Evolutionary conservation across 1,140 invertebrate genomes (phyloP), one percentile per base, ranked within the genome.

Genomic region (Pissodes strobi): DNA sequence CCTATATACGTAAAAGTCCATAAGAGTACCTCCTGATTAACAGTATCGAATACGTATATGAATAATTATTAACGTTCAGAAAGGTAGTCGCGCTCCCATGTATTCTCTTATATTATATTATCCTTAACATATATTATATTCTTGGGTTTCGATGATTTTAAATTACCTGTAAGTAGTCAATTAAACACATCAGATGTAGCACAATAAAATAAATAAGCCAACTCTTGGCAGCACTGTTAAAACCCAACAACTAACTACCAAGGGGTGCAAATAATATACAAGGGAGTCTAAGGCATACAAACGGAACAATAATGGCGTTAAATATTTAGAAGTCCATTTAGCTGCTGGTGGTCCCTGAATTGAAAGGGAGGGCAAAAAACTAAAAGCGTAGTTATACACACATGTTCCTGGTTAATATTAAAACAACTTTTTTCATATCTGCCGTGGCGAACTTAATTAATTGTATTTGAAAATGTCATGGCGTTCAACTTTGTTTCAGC

Each of bases 231-330:
- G 30, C 49, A 10, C 8, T 10, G 49, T n/a, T 13, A 15, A 52
- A 52, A 52, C 25, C n/a, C 10, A 52, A 43, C 8, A 15, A 12
- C 13, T 27, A 10, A 19, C 12, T 34, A 52, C 23, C 25, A 52
- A n/a, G 23, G 49, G 49, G 25, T 27, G 17, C n/a, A 17, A 15
- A 52, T 30, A 34, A 34, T 23, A 23, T 48, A 48, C 45, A 22
- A 48, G 19, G 22, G 51, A 21, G 51, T 55, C 34, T 57, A 9
- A 38, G 39, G 53, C 38, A 43, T 43, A 43, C 53, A 57, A 57
- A 57, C 45, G 53, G 38, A 57, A 57, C 53, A 57, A 57, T 59
- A 59, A 59, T 59, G 23, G 38, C 41, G 56, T 59, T 59, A 59
- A 59, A 59, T 59, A 59, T 59, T 59, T 57, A 57, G 39, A 25